Conservation (phyloP, 2,113 vertebrate genomes). For the Phoxinus phoxinus region DNA sequence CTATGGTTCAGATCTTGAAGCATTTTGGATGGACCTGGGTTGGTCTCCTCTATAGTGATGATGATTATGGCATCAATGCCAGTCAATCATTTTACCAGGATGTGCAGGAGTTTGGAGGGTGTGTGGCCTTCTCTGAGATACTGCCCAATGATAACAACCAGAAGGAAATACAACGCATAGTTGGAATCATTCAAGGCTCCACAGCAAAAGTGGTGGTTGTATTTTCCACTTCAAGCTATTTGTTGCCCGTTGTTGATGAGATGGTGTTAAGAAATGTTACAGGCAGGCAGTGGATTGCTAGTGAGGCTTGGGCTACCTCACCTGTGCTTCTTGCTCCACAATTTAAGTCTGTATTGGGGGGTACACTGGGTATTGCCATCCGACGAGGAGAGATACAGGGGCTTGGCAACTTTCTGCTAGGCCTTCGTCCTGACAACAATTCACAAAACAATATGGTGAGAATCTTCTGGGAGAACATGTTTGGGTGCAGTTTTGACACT, state of each 20-base stretch:
- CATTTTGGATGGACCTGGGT: conserved; percentile 70
- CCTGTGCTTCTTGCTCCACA: conserved; percentile 58
- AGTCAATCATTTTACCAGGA: conserved; percentile 61
- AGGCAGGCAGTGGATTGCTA: conserved; percentile 76
- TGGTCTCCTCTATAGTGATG: conserved; percentile 66
- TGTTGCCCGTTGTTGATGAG: conserved; percentile 68
- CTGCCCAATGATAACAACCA: conserved; percentile 61
- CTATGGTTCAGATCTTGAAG: conserved; percentile 62
- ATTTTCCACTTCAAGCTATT: conserved; percentile 56
- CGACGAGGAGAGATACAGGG: conserved; percentile 71
- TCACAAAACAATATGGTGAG: conserved; percentile 64
- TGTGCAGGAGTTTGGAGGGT: conserved; percentile 58
- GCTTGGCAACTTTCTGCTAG: conserved; percentile 66
- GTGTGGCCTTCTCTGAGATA: conserved; percentile 69
- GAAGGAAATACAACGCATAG: conserved; percentile 63
- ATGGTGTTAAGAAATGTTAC: conserved; percentile 68
- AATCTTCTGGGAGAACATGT: conserved; percentile 72
- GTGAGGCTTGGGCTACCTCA: conserved; percentile 72
- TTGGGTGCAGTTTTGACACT: conserved; percentile 68
- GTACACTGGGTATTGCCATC: conserved; percentile 74
- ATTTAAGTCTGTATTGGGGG: conserved; percentile 67
- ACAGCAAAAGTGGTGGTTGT: conserved; percentile 62
- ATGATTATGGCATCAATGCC: conserved; percentile 69
- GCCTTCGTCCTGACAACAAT: conserved; percentile 55
- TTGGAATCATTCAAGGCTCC: conserved; percentile 62